Percentiles rank a stretch among this genome's conserved stretches.
Evolutionary conservation across 2,888 invertebrate genomes (phyloP).

Genomic region (Anorthoa munda): DNA sequence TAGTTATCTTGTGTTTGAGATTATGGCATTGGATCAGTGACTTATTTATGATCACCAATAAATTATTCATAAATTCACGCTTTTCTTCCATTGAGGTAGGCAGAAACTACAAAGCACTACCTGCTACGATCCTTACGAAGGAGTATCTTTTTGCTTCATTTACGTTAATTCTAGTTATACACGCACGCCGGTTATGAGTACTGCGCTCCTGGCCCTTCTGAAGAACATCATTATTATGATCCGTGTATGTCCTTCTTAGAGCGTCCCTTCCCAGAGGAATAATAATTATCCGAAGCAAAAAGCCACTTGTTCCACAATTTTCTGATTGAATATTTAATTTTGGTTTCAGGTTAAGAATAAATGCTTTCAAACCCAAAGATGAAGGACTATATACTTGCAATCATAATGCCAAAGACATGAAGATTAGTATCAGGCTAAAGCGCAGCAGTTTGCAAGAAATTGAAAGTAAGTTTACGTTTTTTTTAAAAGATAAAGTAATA

Average conservation of each 20-base stretch:
- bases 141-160: too few relatives aligned
- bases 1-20: constrained; percentile 41
- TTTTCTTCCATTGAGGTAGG: too few relatives aligned
- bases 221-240: too few relatives aligned
- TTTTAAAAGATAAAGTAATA: not conserved
- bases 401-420: constrained; percentile 75
- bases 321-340: not conserved
- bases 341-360: constrained; percentile 86
- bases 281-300: not conserved
- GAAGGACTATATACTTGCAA: constrained; percentile 88
- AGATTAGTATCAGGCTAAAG: constrained; percentile 78
- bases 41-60: constrained; percentile 17
- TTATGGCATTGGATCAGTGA: constrained; percentile 43
- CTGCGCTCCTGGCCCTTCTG: too few relatives aligned
- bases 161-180: too few relatives aligned
- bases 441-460: constrained; percentile 71
- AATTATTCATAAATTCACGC: not conserved
- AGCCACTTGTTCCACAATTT: not conserved
- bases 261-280: too few relatives aligned
- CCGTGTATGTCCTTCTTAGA: too few relatives aligned
- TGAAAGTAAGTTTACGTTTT: constrained; percentile 73
- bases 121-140: too few relatives aligned
- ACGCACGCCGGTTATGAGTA: too few relatives aligned
- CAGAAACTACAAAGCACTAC: too few relatives aligned
- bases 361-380: constrained; percentile 85